These are phyloP conservation scores for Butorides virescens DNA, from an alignment of 2,113 vertebrate species.

Conservation along the genomic window DNA sequence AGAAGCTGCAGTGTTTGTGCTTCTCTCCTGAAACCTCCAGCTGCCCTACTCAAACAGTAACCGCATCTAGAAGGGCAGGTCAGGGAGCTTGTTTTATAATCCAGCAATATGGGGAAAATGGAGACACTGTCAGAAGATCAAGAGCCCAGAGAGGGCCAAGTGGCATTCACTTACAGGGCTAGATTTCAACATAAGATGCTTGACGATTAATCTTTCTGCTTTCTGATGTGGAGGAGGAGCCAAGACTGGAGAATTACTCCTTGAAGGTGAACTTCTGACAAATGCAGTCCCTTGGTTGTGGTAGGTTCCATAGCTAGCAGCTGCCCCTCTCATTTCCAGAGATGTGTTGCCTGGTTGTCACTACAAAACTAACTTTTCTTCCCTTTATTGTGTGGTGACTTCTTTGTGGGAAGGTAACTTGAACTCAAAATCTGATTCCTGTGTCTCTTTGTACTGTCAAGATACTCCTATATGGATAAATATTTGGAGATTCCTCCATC, in stretches of 20 bases:
- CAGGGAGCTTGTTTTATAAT: neutral
- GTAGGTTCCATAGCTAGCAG: neutral
- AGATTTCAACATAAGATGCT: neutral
- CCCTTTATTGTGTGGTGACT: neutral
- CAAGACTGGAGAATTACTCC: neutral
- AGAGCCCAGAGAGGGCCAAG: neutral
- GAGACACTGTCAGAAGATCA: neutral
- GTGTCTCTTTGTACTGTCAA: neutral
- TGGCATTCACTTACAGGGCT: neutral
- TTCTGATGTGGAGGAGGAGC: neutral
- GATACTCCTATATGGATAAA: neutral
- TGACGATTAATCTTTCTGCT: neutral
- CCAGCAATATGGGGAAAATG: neutral
- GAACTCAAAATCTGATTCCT: neutral
- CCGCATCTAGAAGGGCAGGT: accelerated
- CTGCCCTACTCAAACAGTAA: neutral
- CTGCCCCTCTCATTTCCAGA: neutral
- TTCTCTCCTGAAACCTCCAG: neutral
- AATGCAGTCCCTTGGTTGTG: neutral
- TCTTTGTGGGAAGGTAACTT: neutral
- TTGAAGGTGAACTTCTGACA: neutral
- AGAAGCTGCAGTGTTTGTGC: neutral
- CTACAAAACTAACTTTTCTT: neutral
- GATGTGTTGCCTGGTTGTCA: neutral
- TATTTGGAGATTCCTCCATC: neutral